phyloP scores from a whole-genome alignment of 2,888 invertebrate genomes.

The Oithona nana region DNA sequence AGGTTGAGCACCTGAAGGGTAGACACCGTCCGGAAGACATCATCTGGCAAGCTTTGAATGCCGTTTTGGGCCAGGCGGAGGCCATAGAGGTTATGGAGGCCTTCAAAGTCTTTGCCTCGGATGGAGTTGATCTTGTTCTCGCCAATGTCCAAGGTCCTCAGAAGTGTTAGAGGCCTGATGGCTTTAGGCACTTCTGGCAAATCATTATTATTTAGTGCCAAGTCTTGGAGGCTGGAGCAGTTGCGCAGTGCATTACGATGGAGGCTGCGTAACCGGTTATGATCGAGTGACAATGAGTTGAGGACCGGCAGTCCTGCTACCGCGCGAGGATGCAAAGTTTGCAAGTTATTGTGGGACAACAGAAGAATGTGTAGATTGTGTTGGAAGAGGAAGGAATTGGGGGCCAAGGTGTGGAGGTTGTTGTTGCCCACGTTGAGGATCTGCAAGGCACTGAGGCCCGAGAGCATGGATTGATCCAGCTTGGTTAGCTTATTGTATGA shows the following conservation, averaged over 20 bases:
- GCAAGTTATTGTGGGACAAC: constrained; percentile 64
- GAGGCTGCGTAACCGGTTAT: constrained; percentile 58
- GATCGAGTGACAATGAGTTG: constrained; percentile 62
- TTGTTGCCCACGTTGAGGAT: constrained; percentile 68
- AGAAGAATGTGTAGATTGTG: constrained; percentile 76
- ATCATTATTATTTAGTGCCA: constrained; percentile 62
- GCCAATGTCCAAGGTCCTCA: constrained; percentile 61
- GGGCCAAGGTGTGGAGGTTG: constrained; percentile 68
- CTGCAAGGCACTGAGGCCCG: constrained; percentile 65
- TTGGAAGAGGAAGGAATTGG: constrained; percentile 64
- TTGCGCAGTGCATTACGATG: constrained; percentile 66
- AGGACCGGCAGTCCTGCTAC: constrained; percentile 66
- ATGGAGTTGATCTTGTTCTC: constrained; percentile 39
- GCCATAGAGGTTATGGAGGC: constrained; percentile 67
- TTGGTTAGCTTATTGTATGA: constrained; percentile 60
- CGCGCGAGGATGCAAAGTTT: constrained; percentile 55
- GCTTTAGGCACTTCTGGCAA: constrained; percentile 56
- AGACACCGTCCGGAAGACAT: constrained; percentile 29
- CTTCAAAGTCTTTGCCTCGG: constrained; percentile 50
- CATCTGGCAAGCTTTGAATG: constrained; percentile 48
- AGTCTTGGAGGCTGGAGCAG: constrained; percentile 47
- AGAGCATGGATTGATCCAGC: constrained; percentile 63
- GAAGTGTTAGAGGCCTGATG: constrained; percentile 27
- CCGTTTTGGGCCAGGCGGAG: constrained; percentile 73
- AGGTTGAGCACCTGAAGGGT: constrained; percentile 60